Conservation (phyloP, 2,113 vertebrate species). For the Protobothrops mucrosquamatus region DNA sequence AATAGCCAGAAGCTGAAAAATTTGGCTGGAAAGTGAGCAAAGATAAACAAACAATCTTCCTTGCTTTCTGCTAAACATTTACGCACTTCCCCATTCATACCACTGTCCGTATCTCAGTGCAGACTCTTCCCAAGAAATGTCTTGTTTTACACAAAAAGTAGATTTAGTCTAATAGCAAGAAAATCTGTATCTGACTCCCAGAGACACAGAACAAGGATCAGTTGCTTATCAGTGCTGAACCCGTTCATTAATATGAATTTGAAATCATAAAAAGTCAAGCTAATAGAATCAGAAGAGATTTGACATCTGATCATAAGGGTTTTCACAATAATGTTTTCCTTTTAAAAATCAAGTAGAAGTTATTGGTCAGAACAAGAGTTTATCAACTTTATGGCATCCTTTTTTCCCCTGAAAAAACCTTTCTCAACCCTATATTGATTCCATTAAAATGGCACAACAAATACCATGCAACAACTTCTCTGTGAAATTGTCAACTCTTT, state of each 20-base stretch:
- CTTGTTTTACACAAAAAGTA: neutral
- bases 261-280: neutral
- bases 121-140: neutral
- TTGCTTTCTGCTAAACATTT: constrained; percentile 11
- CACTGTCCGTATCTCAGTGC: neutral
- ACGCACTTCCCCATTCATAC: neutral
- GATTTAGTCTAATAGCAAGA: neutral
- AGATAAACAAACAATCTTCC: constrained; percentile 17
- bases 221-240: neutral
- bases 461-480: neutral
- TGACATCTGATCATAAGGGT: neutral
- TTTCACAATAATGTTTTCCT: neutral
- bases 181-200: neutral
- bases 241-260: neutral
- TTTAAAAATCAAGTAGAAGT: neutral
- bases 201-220: neutral
- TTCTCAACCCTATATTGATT: neutral
- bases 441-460: neutral
- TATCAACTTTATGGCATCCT: neutral
- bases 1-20: constrained; percentile 44
- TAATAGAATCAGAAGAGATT: neutral
- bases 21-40: constrained; percentile 29
- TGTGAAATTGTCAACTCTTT: neutral
- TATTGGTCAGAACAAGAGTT: neutral
- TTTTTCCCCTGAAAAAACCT: neutral